Base-by-base conservation (phyloP, 2,888 invertebrate species). In the Eurytoma californica region DNA sequence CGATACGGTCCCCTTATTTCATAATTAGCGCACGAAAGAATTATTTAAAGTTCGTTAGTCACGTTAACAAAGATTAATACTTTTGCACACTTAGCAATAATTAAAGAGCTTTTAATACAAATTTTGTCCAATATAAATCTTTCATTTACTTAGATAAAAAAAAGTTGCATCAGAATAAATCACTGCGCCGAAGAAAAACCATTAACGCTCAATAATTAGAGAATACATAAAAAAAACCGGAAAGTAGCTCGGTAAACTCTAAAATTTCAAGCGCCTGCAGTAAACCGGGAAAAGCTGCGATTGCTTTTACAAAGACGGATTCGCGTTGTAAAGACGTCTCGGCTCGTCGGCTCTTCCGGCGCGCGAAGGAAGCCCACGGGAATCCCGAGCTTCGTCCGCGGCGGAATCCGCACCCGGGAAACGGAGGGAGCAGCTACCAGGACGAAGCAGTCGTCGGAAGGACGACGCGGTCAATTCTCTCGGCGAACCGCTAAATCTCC, bases 221-320 rank as follows among this genome's bases (percentile, higher is more conserved):
- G 39, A 39, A 9, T 1, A 39, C 39, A 9, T 39, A 39, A 2
- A 39, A 7, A 39, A 9, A 39, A 3, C 24, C 24, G 1, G 4
- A 30, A 0, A 30, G 30, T 4, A 3, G 2, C 7, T 39, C 9
- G 7, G 1, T 9, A 39, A 39, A 39, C 39, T 7, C 39, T 39
- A 39, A 77, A 77, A 66, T 66, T 72, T 65, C 65, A 77, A 57
- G 39, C 39, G 18, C 30, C 4, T n/a, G 14, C 24, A 14, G 51
- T 39, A 39, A 39, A 39, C 9, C 55, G 77, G 83, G 87, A 87
- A 87, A 88, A 39, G 7, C 39, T 2, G 39, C 39, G 39, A 9
- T 39, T 39, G 9, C 88, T 88, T 89, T 88, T 88, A 88, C 86
- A 87, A 87, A 88, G 89, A 89, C 86, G 87, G 86, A 87, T 88